phyloP scores from a whole-genome alignment of 1,140 invertebrate species.

The Calephelis virginiensis region DNA sequence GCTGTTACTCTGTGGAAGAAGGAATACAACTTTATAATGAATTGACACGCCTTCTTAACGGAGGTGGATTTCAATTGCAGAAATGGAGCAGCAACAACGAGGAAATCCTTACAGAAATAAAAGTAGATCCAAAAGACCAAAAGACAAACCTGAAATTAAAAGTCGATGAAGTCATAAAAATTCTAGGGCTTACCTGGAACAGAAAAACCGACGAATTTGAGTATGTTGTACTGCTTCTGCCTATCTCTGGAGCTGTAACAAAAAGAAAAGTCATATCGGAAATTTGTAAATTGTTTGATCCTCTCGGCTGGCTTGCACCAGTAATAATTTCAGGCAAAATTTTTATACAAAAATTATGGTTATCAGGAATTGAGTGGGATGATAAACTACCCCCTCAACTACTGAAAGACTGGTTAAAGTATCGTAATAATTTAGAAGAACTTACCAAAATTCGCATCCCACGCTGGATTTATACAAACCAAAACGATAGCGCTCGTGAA shows the following conservation, averaged over 20 bases:
- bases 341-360: conserved; percentile 30
- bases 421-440: conserved; percentile 3
- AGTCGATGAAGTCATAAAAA: conserved; percentile 2
- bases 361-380: conserved; percentile 30
- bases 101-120: not conserved
- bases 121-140: not conserved
- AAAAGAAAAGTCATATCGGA: conserved; percentile 30
- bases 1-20: not conserved
- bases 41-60: not conserved
- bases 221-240: conserved; percentile 24
- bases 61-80: not conserved
- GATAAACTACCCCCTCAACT: conserved; percentile 6
- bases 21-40: not conserved
- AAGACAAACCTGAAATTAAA: not conserved
- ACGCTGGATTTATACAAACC: conserved; percentile 18
- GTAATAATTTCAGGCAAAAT: conserved; percentile 26
- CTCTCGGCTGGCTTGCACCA: conserved; percentile 27
- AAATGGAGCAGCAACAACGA: not conserved
- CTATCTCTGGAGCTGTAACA: conserved; percentile 20
- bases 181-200: not conserved
- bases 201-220: conserved; percentile 22
- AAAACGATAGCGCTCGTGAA: not conserved
- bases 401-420: conserved; percentile 20
- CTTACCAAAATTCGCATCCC: conserved; percentile 12
- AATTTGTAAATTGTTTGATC: conserved; percentile 27